Evolutionary conservation across 2,113 vertebrate species (phyloP).

Genomic region (Tetrao urogallus): DNA sequence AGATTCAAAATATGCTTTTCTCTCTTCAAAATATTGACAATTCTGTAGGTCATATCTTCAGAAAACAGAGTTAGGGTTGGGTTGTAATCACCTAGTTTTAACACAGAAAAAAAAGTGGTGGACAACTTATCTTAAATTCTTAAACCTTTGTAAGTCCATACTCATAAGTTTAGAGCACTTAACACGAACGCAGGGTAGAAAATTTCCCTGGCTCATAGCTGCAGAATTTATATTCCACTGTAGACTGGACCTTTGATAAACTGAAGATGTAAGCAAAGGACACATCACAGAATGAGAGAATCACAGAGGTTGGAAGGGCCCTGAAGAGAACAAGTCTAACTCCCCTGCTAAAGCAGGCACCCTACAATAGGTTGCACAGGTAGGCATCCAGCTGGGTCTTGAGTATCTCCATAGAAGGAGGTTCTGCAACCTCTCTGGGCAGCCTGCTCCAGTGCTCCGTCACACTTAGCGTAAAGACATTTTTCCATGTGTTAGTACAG

Average conservation of each 20-base stretch:
- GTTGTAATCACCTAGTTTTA: not conserved
- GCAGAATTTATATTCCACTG: not conserved
- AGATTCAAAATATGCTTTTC: not conserved
- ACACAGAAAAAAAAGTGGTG: not conserved
- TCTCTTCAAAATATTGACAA: accelerated
- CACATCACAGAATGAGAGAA: too few relatives aligned
- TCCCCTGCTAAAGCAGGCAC: too few relatives aligned
- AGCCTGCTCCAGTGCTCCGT: too few relatives aligned
- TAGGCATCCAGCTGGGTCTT: too few relatives aligned
- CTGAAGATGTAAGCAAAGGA: not conserved
- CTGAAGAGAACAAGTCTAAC: too few relatives aligned
- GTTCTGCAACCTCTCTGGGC: too few relatives aligned
- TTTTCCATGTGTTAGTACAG: too few relatives aligned
- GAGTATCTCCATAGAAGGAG: too few relatives aligned
- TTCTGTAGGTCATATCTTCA: not conserved
- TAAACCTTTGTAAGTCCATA: not conserved
- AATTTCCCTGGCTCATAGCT: not conserved
- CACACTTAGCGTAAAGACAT: too few relatives aligned
- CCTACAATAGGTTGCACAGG: too few relatives aligned
- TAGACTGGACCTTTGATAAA: not conserved
- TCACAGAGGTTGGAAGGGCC: too few relatives aligned
- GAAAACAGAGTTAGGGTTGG: not conserved
- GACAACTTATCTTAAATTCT: not conserved
- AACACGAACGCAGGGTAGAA: not conserved
- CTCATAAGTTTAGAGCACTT: not conserved